Base-by-base conservation (phyloP, 1,140 invertebrate genomes). In the Manduca sexta region DNA sequence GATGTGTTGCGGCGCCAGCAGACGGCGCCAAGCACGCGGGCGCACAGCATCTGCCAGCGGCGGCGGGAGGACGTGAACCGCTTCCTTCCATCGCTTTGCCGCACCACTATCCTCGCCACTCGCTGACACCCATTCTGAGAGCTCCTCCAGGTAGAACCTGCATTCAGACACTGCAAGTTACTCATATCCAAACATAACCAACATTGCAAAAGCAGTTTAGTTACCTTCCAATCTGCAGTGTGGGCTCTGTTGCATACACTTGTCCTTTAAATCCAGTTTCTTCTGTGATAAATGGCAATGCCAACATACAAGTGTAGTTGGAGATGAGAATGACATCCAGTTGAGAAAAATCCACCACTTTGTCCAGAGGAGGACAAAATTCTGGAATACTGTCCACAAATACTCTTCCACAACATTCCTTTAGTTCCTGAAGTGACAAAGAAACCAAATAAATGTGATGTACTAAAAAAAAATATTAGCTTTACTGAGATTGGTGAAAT, bases 261-360 rank as follows among this genome's bases (percentile, higher is more conserved):
- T 93, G 91, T 8, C 98, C 98, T 79, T 95, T 93, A 78, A 99
- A 99, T 1, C 95, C 96, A 0, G 95, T 97, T 31, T 94, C 92
- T 86, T 98, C 96, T 0, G 97, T 99, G 52, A 99, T 94, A 80
- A 94, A 99, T 0, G 98, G 98, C 52, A 99, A 84, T 2, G 97
- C 98, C 63, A 99, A 86, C 93, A 99, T 98, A 59, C 94, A 97
- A 0, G 94, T 92, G 77, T 98, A 98, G 87, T 99, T 99, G 11
- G 97, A 99, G 65, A 99, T 94, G n/a, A 99, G 87, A 64, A 99
- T 98, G 1, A 96, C 95, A 89, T 99, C 97, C 14, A 99, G 90
- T 77, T 97, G 93, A 11, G 94, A 93, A 70, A 96, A 97, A 76
- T 98, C 95, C 2, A 98, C 88, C 49, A 96, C 90, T 79, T 94